Conservation (phyloP, 2,113 vertebrate genomes). For the Ceuthmochares aereus region DNA sequence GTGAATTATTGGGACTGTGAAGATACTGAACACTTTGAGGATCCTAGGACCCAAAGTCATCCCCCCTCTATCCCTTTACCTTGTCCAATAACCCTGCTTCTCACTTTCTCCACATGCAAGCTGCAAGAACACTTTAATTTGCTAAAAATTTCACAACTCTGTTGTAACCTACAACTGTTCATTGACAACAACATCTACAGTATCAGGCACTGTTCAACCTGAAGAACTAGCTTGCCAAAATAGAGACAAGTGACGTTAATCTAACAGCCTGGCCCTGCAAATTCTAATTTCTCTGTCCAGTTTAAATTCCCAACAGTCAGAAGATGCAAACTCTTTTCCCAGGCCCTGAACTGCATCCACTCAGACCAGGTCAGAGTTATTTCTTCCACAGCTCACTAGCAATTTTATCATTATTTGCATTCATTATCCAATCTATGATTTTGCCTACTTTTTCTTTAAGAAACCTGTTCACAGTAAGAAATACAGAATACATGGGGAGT, state of each 20-base stretch:
- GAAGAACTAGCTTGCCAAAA: background rate
- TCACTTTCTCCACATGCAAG: background rate
- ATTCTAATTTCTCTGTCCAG: background rate
- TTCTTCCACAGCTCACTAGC: background rate
- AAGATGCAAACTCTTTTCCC: background rate
- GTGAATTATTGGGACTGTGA: rapidly evolving
- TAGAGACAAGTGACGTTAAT: background rate
- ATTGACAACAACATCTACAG: background rate
- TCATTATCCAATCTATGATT: background rate
- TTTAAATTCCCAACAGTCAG: background rate
- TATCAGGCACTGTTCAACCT: background rate
- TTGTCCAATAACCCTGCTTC: background rate
- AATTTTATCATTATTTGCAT: background rate
- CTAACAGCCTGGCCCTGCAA: background rate
- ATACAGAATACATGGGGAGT: rapidly evolving
- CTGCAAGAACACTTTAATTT: background rate
- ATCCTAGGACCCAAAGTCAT: background rate
- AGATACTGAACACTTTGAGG: rapidly evolving
- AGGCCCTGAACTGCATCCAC: background rate
- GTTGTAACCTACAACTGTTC: background rate
- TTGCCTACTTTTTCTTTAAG: background rate
- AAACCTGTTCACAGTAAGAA: background rate
- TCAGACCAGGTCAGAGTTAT: background rate
- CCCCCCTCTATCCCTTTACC: background rate
- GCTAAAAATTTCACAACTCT: background rate